A percentile compares a stretch with the other conserved stretches of the same genome.
These are phyloP conservation scores for Antechinus flavipes DNA, from an alignment of 2,113 vertebrate species.

Conservation along the genomic window DNA sequence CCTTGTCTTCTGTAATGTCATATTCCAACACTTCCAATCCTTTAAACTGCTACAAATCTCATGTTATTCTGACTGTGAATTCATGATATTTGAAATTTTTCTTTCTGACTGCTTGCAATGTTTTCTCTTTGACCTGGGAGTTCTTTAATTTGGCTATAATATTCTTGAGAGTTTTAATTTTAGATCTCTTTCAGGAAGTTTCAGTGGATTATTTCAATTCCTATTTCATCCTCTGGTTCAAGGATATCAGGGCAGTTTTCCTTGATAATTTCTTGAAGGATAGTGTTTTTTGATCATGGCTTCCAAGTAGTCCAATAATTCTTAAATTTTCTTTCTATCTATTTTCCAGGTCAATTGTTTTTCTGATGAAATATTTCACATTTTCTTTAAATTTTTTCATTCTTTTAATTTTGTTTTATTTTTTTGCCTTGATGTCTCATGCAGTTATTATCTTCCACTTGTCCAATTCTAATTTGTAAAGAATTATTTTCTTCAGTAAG, in stretches of 20 bases:
- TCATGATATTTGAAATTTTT: neutral
- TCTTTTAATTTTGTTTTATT: neutral
- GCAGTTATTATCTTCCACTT: neutral
- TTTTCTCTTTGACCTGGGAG: neutral
- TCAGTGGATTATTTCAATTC: neutral
- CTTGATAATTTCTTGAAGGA: neutral
- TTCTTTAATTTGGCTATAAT: neutral
- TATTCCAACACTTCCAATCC: neutral
- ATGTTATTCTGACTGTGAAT: neutral
- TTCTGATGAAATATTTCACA: neutral
- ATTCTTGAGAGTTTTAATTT: neutral
- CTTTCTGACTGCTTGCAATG: neutral
- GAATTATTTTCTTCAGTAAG: too few species aligned
- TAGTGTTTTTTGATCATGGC: neutral
- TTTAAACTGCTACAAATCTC: neutral
- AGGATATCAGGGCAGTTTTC: neutral
- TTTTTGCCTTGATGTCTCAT: neutral
- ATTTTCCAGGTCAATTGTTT: neutral
- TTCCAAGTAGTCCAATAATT: neutral
- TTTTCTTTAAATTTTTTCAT: neutral
- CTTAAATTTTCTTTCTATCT: neutral
- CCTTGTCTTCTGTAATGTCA: neutral
- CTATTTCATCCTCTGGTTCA: neutral
- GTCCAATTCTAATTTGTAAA: neutral
- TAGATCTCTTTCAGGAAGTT: neutral